These are phyloP conservation scores for Tetropium fuscum DNA, from an alignment of 2,888 invertebrate genomes.

Conservation along the genomic window DNA sequence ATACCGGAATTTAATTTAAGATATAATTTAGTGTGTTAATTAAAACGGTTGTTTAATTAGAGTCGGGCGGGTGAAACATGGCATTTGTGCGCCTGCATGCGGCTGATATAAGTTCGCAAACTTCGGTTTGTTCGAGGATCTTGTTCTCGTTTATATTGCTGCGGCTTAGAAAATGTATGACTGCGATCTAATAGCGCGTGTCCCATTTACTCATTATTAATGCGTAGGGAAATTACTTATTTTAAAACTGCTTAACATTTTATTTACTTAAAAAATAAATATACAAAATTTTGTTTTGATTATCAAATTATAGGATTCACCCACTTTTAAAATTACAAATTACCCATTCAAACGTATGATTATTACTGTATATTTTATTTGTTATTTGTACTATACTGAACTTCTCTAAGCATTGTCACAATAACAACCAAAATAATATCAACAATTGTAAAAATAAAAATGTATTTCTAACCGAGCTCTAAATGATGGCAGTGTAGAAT, in stretches of 20 bases:
- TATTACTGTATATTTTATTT: too few relatives aligned
- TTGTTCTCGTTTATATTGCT: conserved; percentile 54
- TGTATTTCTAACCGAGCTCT: too few relatives aligned
- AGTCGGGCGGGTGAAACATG: conserved; percentile 64
- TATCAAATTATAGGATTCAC: too few relatives aligned
- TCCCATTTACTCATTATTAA: conserved; percentile 2
- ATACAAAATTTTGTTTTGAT: too few relatives aligned
- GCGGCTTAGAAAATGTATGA: conserved; percentile 54
- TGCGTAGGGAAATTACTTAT: conserved; percentile 1
- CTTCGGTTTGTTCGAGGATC: conserved; percentile 60
- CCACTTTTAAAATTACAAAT: too few relatives aligned
- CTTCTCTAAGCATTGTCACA: too few relatives aligned
- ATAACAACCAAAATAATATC: too few relatives aligned
- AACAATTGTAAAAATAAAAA: too few relatives aligned
- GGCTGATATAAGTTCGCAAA: conserved; percentile 63
- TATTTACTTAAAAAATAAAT: too few relatives aligned
- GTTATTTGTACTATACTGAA: too few relatives aligned
- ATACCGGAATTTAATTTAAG: conserved; percentile 66
- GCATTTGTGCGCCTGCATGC: conserved; percentile 61
- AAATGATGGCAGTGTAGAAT: too few relatives aligned
- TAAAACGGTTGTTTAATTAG: conserved; percentile 69
- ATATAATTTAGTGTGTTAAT: conserved; percentile 68
- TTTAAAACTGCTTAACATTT: background rate
- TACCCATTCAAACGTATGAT: too few relatives aligned
- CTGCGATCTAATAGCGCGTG: conserved; percentile 42